phyloP scores from a whole-genome alignment of 2,888 invertebrate species.

The Netelia melanura region DNA sequence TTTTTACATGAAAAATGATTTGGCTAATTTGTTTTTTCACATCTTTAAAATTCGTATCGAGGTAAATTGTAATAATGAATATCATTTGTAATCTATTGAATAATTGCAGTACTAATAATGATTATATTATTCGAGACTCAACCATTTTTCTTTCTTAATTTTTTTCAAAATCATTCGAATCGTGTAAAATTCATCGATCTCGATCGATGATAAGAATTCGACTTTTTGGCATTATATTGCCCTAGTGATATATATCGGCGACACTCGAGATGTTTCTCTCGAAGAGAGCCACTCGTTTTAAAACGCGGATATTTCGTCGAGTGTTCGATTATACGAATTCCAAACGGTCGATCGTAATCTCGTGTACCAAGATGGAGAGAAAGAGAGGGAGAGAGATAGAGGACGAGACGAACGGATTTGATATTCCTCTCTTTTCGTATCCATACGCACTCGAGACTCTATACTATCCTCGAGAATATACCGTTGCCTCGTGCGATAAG shows the following conservation, averaged over 20 bases:
- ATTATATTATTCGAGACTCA: too few species aligned
- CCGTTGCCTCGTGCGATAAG: conserved; percentile 66
- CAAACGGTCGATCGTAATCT: conserved; percentile 54
- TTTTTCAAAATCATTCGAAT: too few species aligned
- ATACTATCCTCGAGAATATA: conserved; percentile 70
- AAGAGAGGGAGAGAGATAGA: conserved; percentile 19
- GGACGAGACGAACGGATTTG: conserved; percentile 7
- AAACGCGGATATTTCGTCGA: conserved; percentile 17
- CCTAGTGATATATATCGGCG: background rate
- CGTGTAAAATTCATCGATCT: too few species aligned
- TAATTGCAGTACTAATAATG: too few species aligned
- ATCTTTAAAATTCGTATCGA: too few species aligned
- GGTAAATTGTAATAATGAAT: too few species aligned
- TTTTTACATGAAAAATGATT: too few species aligned
- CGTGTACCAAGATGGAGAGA: conserved; percentile 10
- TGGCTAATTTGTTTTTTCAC: too few species aligned
- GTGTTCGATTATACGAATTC: conserved; percentile 62
- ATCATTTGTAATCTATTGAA: too few species aligned
- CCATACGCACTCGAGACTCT: conserved; percentile 67
- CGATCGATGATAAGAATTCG: background rate
- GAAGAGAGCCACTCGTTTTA: background rate
- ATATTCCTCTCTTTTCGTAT: conserved; percentile 62
- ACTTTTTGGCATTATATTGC: background rate
- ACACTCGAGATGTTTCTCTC: conserved; percentile 33
- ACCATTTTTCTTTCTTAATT: too few species aligned